Conservation (phyloP, 2,888 invertebrate genomes). For the Bombyx huttoni region DNA sequence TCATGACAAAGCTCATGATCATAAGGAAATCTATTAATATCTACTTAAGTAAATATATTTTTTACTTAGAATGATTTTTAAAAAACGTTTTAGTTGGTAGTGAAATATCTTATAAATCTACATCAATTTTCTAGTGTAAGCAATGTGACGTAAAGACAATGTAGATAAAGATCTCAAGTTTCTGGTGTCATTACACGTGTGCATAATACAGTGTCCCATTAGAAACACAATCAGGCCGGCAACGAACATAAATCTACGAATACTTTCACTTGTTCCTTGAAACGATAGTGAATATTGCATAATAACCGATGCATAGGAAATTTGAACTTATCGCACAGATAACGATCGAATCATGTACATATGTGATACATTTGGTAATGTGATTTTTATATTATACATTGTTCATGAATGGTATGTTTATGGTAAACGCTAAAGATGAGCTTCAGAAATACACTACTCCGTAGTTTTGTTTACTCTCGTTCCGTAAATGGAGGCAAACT, state of each 20-base stretch:
- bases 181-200: background rate
- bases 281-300: constrained; percentile 7
- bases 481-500: too few species aligned
- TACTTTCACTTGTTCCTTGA: constrained; percentile 7
- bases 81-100: background rate
- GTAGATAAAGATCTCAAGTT: background rate
- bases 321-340: background rate
- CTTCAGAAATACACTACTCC: too few species aligned
- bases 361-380: background rate
- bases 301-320: constrained; percentile 5
- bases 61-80: too few species aligned
- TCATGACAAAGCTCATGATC: too few species aligned
- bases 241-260: background rate
- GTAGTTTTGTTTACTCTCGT: too few species aligned
- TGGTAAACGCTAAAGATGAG: too few species aligned
- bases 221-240: background rate
- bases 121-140: background rate
- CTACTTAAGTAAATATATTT: too few species aligned
- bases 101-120: background rate
- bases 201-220: background rate
- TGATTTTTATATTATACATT: background rate
- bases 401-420: background rate
- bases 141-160: background rate
- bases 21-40: background rate
- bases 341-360: background rate